These are phyloP conservation scores for Holothuria glaberrima DNA, from an alignment of 35 echinoderm and acorn worm species.

Conservation along the genomic window DNA sequence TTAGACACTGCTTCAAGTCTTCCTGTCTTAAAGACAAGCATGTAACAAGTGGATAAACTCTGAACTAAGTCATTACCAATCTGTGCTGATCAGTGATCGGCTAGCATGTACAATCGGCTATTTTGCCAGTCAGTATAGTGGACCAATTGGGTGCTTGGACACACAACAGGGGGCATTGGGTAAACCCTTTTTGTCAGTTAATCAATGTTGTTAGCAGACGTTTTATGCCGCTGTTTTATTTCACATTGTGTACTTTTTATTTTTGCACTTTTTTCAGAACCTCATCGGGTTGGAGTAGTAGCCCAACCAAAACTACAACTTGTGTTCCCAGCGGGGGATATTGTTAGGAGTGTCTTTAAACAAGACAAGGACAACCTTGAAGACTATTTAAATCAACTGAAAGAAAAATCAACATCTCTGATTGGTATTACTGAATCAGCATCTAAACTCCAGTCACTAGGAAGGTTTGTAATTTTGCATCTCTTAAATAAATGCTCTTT, in stretches of 20 bases:
- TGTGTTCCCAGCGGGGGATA: slow-evolving; percentile 32
- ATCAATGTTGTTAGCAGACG: background rate
- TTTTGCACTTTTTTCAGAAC: background rate
- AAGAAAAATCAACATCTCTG: slow-evolving; percentile 16
- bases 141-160: too few species aligned
- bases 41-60: too few species aligned
- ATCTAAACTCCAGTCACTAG: background rate
- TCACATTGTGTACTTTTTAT: background rate
- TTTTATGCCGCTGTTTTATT: background rate
- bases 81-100: too few species aligned
- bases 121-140: too few species aligned
- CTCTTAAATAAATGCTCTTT: too few species aligned
- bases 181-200: background rate
- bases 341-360: slow-evolving; percentile 28
- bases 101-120: too few species aligned
- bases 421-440: slow-evolving; percentile 2
- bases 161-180: too few species aligned
- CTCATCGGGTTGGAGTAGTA: background rate
- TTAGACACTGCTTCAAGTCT: too few species aligned
- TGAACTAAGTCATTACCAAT: too few species aligned
- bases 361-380: background rate
- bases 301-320: slow-evolving; percentile 8
- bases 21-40: too few species aligned
- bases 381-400: background rate
- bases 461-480: background rate